These are phyloP conservation scores for Ophioderma brevispina DNA, from an alignment of 35 echinoderm and acorn worm genomes.

Conservation along the genomic window DNA sequence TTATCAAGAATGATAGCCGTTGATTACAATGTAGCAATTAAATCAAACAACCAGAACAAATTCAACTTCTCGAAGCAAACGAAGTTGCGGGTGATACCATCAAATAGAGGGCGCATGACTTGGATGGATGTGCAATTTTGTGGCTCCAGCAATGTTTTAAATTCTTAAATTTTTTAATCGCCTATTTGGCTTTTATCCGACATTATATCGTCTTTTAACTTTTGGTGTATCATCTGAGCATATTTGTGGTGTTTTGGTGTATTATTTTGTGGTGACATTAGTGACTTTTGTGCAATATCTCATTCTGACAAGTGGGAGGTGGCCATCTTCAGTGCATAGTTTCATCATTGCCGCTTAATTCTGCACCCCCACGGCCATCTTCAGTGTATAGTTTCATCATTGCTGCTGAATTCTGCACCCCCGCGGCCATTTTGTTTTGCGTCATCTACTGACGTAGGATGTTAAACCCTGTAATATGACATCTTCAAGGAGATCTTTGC, in stretches of 20 bases:
- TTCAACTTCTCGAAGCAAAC: no score
- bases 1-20: no score
- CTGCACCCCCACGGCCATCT: no score
- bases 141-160: not conserved
- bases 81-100: no score
- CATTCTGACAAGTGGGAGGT: not conserved
- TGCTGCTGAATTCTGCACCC: not conserved
- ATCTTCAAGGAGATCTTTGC: not conserved
- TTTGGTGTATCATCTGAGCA: not conserved
- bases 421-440: not conserved
- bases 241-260: not conserved
- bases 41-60: no score
- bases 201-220: not conserved
- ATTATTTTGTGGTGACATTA: not conserved
- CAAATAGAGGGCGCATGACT: no score
- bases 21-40: no score
- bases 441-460: not conserved
- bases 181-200: not conserved
- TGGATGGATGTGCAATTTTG: not conserved
- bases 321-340: no score
- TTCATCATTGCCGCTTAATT: no score
- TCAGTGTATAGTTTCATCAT: no score
- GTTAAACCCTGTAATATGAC: not conserved
- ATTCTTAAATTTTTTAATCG: not conserved
- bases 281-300: not conserved